phyloP scores from a whole-genome alignment of 2,113 vertebrate genomes.

The Crotalus viridis region DNA sequence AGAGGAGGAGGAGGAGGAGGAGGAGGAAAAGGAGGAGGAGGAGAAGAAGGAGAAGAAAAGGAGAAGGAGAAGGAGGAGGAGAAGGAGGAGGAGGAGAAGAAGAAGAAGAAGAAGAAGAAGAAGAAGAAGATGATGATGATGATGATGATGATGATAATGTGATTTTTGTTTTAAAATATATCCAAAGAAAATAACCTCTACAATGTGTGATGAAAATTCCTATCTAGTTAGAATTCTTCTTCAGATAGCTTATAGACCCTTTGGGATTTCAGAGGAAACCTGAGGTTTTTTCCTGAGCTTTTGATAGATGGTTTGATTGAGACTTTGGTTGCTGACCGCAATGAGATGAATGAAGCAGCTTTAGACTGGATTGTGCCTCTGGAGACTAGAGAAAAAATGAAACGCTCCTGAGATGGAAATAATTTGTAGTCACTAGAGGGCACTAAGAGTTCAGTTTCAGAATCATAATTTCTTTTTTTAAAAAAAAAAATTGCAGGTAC shows the following conservation, averaged over 20 bases:
- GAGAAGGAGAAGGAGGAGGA: too few relatives aligned
- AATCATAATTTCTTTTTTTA: background rate
- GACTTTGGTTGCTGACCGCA: background rate
- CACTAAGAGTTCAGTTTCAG: slow-evolving; percentile 39
- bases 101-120: too few relatives aligned
- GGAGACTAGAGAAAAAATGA: background rate
- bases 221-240: background rate
- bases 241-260: background rate
- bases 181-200: background rate
- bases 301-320: background rate
- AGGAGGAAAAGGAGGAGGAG: rapidly evolving
- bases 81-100: too few relatives aligned
- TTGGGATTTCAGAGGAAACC: background rate
- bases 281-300: background rate
- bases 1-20: too few relatives aligned
- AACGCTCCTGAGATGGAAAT: background rate
- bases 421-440: slow-evolving; percentile 52
- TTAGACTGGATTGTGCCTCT: background rate
- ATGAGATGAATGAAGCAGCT: background rate
- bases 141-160: too few relatives aligned
- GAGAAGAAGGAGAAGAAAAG: too few relatives aligned
- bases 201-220: background rate
- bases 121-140: too few relatives aligned
- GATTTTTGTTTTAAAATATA: too few relatives aligned
- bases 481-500: too few relatives aligned